Conservation (phyloP, 2,113 vertebrate species). For the Bubalus kerabau region DNA sequence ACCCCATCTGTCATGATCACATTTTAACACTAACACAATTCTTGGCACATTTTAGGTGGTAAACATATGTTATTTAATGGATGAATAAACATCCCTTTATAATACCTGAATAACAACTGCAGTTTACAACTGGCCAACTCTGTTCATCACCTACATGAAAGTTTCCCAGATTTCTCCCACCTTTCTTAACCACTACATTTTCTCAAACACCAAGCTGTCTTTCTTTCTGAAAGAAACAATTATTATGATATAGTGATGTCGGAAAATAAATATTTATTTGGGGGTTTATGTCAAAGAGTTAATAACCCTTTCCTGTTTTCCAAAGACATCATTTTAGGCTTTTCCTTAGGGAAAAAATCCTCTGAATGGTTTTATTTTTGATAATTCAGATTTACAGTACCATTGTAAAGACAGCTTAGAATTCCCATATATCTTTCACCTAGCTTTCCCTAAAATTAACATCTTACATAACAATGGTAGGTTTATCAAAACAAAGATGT, state of each 20-base stretch:
- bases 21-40: neutral
- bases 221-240: neutral
- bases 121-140: neutral
- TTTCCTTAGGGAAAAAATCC: neutral
- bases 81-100: neutral
- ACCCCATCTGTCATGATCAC: neutral
- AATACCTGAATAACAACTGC: neutral
- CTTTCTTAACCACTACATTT: neutral
- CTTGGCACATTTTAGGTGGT: neutral
- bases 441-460: neutral
- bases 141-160: neutral
- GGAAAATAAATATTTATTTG: neutral
- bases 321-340: neutral
- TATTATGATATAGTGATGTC: neutral
- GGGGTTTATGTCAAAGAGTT: neutral
- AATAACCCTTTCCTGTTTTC: neutral
- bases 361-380: neutral
- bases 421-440: neutral
- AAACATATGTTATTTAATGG: neutral
- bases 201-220: neutral
- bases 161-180: neutral
- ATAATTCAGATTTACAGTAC: neutral
- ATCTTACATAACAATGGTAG: neutral
- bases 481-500: neutral
- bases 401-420: neutral